Conservation (phyloP, 2,797 vertebrate species). For the Eulemur albifrons region DNA sequence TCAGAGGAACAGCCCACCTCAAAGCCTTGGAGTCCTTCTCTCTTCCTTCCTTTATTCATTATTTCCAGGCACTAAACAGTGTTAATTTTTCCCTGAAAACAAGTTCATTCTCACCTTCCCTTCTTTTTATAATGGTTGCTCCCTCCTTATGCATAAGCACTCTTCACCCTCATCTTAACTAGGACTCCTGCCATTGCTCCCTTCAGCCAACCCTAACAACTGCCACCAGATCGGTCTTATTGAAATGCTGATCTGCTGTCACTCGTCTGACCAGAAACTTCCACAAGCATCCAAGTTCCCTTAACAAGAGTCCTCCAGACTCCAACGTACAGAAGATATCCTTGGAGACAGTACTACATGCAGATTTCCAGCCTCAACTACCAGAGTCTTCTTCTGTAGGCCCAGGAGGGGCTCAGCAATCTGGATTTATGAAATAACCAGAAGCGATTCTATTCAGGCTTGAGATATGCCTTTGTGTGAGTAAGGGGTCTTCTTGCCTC, state of each 20-base stretch:
- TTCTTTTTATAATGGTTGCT: not conserved
- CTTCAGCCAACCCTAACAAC: not conserved
- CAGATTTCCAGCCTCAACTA: not conserved
- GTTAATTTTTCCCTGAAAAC: not conserved
- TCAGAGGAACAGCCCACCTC: not conserved
- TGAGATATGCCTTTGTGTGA: not conserved
- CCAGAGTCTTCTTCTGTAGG: not conserved
- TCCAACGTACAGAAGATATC: not conserved
- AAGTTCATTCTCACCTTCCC: not conserved
- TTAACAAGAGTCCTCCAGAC: not conserved
- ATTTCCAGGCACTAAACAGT: not conserved
- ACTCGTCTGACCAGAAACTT: not conserved
- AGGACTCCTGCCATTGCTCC: not conserved
- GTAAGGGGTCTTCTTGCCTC: not conserved
- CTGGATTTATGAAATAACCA: not conserved
- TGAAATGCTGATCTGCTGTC: not conserved
- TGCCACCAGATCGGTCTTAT: not conserved
- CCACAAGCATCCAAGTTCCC: not conserved
- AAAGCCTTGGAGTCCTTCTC: not conserved
- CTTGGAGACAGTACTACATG: not conserved
- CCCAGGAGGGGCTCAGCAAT: not conserved
- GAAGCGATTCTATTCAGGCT: not conserved
- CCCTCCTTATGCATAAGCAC: not conserved
- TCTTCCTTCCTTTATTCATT: not conserved
- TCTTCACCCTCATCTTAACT: not conserved